Evolutionary conservation across 2,797 vertebrate species (phyloP).

Genomic region (Cossypha caffra): DNA sequence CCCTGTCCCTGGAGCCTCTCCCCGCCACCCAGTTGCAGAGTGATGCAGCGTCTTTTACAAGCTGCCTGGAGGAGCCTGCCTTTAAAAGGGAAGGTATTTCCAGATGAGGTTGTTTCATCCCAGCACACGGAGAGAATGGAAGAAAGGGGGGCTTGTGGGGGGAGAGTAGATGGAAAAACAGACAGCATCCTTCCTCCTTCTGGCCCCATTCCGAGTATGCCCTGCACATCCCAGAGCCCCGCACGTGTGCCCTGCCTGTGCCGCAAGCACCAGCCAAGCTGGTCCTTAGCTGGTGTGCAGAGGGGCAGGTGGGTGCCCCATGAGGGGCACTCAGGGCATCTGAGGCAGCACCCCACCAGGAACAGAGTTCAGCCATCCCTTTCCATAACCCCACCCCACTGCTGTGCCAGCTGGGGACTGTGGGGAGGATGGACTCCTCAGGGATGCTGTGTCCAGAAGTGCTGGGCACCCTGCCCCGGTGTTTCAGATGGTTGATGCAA

Average conservation of each 20-base stretch:
- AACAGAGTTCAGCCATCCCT: accelerated
- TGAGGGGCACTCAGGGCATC: background rate
- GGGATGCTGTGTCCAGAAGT: background rate
- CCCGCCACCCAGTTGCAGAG: background rate
- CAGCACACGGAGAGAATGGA: background rate
- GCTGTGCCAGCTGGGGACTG: no score
- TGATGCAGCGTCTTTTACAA: background rate
- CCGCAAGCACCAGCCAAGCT: accelerated
- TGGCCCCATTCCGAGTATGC: background rate
- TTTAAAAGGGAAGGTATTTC: conserved; percentile 85
- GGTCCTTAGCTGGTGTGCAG: background rate
- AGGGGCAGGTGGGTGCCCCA: background rate
- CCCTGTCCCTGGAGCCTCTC: background rate
- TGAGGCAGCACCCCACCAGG: background rate
- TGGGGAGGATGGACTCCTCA: background rate
- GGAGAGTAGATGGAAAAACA: conserved; percentile 50
- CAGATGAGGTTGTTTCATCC: conserved; percentile 74
- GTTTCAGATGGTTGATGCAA: background rate
- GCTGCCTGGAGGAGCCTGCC: conserved; percentile 53
- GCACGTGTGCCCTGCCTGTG: background rate
- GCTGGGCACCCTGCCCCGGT: background rate
- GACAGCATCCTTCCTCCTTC: conserved; percentile 30
- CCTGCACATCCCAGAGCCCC: background rate
- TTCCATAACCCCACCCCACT: background rate
- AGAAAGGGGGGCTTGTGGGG: background rate